Conservation (phyloP, 2,797 vertebrate species). For the Chaetodon trifasciatus region DNA sequence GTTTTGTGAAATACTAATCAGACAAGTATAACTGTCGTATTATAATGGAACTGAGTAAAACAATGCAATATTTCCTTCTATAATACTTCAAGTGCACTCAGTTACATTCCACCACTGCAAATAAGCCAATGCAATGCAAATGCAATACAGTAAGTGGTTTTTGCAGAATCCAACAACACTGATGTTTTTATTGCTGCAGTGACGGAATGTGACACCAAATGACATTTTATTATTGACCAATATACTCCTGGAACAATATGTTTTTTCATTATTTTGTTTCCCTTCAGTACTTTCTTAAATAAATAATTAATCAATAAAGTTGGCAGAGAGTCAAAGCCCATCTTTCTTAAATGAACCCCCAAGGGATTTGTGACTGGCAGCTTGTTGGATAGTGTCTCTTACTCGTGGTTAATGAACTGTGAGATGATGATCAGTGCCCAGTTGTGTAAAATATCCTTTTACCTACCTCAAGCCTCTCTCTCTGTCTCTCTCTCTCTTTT, state of each 20-base stretch:
- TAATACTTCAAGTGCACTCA: background rate
- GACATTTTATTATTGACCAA: slow-evolving; percentile 1
- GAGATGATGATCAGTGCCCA: slow-evolving; percentile 56
- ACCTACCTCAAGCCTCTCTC: slow-evolving; percentile 6
- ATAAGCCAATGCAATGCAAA: background rate
- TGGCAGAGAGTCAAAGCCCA: slow-evolving; percentile 8
- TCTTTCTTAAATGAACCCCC: slow-evolving; percentile 49
- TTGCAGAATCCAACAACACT: background rate
- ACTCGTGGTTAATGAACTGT: slow-evolving; percentile 53
- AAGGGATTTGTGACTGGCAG: slow-evolving; percentile 42
- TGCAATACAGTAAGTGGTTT: background rate
- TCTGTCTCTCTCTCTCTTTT: background rate
- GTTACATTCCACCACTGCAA: background rate
- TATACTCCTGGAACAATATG: background rate
- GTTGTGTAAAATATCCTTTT: slow-evolving; percentile 40
- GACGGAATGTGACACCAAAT: slow-evolving; percentile 4
- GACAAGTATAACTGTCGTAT: background rate
- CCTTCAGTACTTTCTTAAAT: slow-evolving; percentile 10
- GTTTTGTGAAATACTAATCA: background rate
- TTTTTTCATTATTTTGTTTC: slow-evolving; percentile 2
- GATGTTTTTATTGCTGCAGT: background rate
- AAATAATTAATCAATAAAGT: slow-evolving; percentile 27
- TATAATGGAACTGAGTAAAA: background rate
- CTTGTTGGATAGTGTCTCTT: slow-evolving; percentile 35
- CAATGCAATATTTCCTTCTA: too few species aligned